Conservation (phyloP, 2,888 invertebrate genomes). For the Lasioglossum vierecki region DNA sequence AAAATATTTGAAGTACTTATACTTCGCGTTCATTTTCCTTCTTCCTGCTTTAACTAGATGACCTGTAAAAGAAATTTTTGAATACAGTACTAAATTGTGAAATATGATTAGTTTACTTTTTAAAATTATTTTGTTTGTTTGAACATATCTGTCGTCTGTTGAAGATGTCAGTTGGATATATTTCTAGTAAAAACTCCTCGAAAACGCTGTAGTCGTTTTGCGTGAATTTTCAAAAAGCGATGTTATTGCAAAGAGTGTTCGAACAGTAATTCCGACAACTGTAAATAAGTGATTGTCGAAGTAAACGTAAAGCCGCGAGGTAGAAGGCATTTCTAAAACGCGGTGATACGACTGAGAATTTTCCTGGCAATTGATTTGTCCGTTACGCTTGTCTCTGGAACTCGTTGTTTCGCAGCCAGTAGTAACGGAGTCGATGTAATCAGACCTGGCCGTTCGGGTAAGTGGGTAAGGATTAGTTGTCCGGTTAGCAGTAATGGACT, state of each 20-base stretch:
- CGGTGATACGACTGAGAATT: constrained; percentile 2
- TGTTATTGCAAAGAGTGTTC: neutral
- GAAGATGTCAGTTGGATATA: too few species aligned
- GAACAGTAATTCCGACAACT: neutral
- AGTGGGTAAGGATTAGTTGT: constrained; percentile 54
- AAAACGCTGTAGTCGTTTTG: neutral
- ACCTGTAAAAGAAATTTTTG: neutral
- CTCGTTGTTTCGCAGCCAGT: constrained; percentile 45
- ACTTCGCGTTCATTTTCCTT: too few species aligned
- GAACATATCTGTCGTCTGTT: neutral
- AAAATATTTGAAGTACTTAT: too few species aligned
- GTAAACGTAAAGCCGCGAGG: neutral
- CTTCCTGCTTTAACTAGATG: too few species aligned
- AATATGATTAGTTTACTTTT: too few species aligned
- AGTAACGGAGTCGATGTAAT: constrained; percentile 47
- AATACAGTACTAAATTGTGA: neutral
- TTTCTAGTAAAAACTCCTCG: neutral
- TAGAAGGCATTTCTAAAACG: neutral
- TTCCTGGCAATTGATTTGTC: constrained; percentile 39
- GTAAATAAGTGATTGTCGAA: neutral
- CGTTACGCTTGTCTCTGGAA: constrained; percentile 20
- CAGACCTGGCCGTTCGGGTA: constrained; percentile 43
- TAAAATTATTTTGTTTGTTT: neutral
- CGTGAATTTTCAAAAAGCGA: fast-evolving
- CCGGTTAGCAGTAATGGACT: constrained; percentile 55